Evolutionary conservation across 2,797 vertebrate genomes (phyloP).

Genomic region (Mareca strepera): DNA sequence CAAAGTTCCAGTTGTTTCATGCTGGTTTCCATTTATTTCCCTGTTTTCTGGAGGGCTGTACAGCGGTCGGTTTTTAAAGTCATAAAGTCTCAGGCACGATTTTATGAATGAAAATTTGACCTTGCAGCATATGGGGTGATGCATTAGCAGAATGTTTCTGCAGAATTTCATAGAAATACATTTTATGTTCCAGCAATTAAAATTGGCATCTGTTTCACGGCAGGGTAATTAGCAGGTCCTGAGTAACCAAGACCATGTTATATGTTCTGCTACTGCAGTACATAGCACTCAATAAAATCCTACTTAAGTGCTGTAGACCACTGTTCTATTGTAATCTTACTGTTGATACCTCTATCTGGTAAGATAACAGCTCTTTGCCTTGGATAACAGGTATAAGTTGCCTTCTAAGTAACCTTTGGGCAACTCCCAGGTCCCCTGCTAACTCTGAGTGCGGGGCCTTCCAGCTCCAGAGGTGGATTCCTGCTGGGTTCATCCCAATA

Average conservation of each 20-base stretch:
- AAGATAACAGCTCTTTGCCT: not conserved
- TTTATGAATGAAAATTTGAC: not conserved
- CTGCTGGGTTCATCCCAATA: constrained; percentile 29
- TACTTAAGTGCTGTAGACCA: not conserved
- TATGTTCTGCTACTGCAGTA: not conserved
- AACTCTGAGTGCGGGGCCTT: not conserved
- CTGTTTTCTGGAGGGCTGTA: not conserved
- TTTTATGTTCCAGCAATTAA: not conserved
- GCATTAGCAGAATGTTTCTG: not conserved
- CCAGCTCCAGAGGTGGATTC: not conserved
- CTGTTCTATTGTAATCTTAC: not conserved
- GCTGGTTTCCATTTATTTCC: not conserved
- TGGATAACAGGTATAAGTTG: not conserved
- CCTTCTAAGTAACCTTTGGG: not conserved
- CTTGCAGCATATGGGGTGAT: not conserved
- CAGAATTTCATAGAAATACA: not conserved
- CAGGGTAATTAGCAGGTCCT: not conserved
- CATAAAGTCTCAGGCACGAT: not conserved
- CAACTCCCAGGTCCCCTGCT: not conserved
- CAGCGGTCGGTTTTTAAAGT: fast-evolving
- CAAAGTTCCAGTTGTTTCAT: not conserved
- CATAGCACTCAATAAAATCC: not conserved
- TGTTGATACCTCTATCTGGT: not conserved
- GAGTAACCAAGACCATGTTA: not conserved
- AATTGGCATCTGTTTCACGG: not conserved